Percentiles rank a stretch among this genome's conserved stretches.
phyloP scores from a whole-genome alignment of 2,113 vertebrate species.

The Peucedramus taeniatus region DNA sequence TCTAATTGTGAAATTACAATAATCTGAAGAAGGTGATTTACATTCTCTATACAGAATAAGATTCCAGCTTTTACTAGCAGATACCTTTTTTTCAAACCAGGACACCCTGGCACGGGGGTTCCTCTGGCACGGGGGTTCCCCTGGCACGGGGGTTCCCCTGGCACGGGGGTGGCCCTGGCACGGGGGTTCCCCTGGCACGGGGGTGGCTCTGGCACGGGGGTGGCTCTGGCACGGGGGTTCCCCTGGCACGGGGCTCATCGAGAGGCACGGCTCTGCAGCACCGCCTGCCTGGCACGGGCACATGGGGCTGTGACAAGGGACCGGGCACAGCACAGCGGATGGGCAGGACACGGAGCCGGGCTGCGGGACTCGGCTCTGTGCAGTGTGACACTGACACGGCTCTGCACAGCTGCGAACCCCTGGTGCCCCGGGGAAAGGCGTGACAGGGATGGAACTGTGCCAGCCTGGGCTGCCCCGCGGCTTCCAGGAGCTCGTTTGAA shows the following conservation, averaged over 20 bases:
- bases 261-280: background rate
- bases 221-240: accelerated
- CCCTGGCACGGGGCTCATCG: accelerated
- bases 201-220: accelerated
- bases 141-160: accelerated
- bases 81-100: too few species aligned
- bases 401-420: background rate
- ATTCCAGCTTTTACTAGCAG: too few species aligned
- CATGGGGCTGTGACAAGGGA: accelerated
- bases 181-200: accelerated
- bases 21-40: too few species aligned
- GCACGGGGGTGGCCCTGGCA: accelerated
- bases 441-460: background rate
- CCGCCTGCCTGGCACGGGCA: background rate
- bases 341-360: background rate
- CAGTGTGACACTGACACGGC: background rate
- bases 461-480: background rate
- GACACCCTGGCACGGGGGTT: accelerated
- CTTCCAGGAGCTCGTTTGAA: background rate
- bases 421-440: accelerated
- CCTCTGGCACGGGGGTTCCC: accelerated
- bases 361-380: accelerated
- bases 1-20: too few species aligned
- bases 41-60: too few species aligned
- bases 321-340: background rate